These are phyloP conservation scores for Psittacula derbiana DNA, from an alignment of 2,797 vertebrate genomes.

Conservation along the genomic window DNA sequence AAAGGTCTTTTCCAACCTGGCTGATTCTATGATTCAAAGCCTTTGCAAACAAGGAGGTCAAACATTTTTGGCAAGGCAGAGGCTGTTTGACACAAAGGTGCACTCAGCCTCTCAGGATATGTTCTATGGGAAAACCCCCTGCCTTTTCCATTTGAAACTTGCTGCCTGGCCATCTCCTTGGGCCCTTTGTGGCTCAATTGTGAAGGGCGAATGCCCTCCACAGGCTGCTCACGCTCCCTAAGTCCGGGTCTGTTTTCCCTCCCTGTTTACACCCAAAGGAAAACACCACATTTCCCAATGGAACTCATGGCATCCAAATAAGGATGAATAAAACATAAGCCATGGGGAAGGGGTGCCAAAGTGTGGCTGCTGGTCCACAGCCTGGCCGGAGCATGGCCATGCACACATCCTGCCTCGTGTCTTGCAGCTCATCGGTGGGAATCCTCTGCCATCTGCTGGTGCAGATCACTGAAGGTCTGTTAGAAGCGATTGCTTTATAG, in stretches of 20 bases:
- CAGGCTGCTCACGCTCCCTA: rapidly evolving
- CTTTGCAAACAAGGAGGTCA: rapidly evolving
- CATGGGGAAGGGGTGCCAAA: rapidly evolving
- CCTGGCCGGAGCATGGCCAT: rapidly evolving
- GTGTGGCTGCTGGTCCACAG: rapidly evolving
- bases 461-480: rapidly evolving
- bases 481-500: rapidly evolving
- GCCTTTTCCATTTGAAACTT: not conserved
- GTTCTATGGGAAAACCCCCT: rapidly evolving
- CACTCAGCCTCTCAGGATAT: not conserved
- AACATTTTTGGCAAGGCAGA: not conserved
- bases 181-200: rapidly evolving
- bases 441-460: slow-evolving; percentile 42
- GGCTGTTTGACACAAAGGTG: rapidly evolving
- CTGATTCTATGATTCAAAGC: not conserved
- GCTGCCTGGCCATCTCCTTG: not conserved
- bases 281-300: not conserved
- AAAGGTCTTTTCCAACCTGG: not conserved
- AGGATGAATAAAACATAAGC: not conserved
- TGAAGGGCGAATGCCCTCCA: not conserved
- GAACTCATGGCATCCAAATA: not conserved
- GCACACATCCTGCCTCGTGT: rapidly evolving
- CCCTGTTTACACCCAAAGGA: not conserved
- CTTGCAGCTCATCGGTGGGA: not conserved
- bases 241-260: not conserved